Percentiles rank a stretch among this genome's conserved stretches.
Conservation (phyloP, 2,797 vertebrate genomes). For the Spea hammondii region DNA sequence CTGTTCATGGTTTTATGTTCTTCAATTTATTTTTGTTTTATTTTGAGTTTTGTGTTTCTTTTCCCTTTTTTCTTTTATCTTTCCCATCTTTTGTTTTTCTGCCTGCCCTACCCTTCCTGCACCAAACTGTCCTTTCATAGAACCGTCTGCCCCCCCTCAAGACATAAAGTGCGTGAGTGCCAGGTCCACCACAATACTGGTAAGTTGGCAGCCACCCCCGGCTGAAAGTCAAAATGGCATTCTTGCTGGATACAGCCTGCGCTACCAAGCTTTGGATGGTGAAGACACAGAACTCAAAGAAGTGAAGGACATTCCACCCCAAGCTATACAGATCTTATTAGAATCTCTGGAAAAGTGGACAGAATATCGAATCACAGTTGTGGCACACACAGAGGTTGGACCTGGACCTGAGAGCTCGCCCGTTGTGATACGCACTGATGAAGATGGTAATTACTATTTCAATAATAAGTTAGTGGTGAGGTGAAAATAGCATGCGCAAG, state of each 20-base stretch:
- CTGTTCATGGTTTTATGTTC: constrained; percentile 1
- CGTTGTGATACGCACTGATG: constrained; percentile 87
- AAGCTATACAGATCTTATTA: constrained; percentile 80
- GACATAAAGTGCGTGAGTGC: constrained; percentile 93
- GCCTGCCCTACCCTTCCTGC: constrained; percentile 56
- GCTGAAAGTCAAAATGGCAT: constrained; percentile 88
- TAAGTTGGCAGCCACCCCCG: constrained; percentile 96
- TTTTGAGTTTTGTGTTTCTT: constrained; percentile 84
- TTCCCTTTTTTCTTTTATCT: constrained; percentile 73
- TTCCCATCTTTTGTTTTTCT: constrained; percentile 62
- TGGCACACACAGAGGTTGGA: constrained; percentile 85
- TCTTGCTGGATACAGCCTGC: constrained; percentile 90
- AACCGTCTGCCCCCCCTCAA: constrained; percentile 98
- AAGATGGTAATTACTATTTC: constrained; percentile 79
- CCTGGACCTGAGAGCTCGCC: constrained; percentile 89
- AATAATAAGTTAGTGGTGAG: too few relatives aligned
- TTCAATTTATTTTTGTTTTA: constrained; percentile 63
- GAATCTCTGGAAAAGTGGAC: constrained; percentile 96
- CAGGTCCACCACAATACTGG: constrained; percentile 96
- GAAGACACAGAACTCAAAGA: constrained; percentile 78
- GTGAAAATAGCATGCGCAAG: too few relatives aligned
- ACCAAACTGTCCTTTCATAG: constrained; percentile 77
- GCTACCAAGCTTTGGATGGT: constrained; percentile 82
- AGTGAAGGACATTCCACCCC: constrained; percentile 79
- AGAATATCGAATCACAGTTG: constrained; percentile 83